Evolutionary conservation across 2,113 vertebrate species (phyloP), one percentile per base, ranked within the genome.

Genomic region (Pollachius pollachius): DNA sequence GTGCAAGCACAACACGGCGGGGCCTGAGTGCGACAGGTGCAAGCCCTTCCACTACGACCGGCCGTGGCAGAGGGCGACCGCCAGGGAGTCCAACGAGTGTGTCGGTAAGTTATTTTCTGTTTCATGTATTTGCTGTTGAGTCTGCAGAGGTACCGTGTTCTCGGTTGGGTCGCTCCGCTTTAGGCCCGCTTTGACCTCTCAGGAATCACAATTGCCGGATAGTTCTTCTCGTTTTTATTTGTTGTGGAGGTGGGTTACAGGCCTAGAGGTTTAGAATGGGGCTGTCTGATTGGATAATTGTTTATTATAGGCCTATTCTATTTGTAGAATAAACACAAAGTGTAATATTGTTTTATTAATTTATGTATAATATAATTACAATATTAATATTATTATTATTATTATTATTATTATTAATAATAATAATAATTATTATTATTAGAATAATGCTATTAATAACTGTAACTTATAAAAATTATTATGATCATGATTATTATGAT

Each of bases 21-120:
- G 97, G 0, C 95, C 97, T 4, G 96, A 99, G 89, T 99, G 97
- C 85, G 97, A 99, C 94, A 94, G 96, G 89, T 99, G 97, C 91
- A 98, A 98, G 37, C 97, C 97, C 4, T 99, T 99, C 88, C 97
- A 99, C 93, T 99, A 98, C 80, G 97, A 99, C 88, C 89, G 97
- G 75, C 97, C 97, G 73, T 99, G 97, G 97, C 97, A 97, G 88
- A 91, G 97, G 73, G 97, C 97, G 73, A 99, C 96, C 2, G 95
- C 95, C 68, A 88, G 97, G 59, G 97, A 99, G 76, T 96, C 97
- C 89, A 98, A 99, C 93, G 97, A 99, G 89, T 99, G 97, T 68
- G 95, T 99, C 70, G 97, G 97, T 99, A 84, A 97, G 97, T 97
- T 97, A 34, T 0, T 34, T 15, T 12, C 6, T 48, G 2, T 48